These are phyloP conservation scores for Oryzias woworae DNA, from an alignment of 2,113 vertebrate species.

Conservation along the genomic window DNA sequence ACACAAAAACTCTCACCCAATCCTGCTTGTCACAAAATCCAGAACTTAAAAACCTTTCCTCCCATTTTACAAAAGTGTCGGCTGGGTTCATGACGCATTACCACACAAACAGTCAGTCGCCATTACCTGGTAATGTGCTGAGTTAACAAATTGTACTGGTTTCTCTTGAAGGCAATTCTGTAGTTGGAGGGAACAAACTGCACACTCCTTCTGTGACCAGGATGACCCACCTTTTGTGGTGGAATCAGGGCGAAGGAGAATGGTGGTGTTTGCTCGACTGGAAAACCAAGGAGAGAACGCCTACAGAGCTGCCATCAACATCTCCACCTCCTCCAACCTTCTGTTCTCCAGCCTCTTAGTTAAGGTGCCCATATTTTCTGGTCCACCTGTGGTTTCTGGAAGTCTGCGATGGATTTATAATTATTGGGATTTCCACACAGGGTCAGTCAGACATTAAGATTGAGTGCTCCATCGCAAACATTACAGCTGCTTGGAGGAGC, in stretches of 20 bases:
- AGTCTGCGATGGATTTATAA: not conserved
- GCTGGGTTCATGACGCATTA: no score
- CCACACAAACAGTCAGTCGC: no score
- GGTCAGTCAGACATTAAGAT: conserved; percentile 86
- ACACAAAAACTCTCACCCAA: no score
- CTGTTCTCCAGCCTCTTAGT: conserved; percentile 87
- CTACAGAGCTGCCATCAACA: conserved; percentile 82
- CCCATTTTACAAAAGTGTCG: no score
- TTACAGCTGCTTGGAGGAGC: conserved; percentile 64
- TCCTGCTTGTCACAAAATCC: no score
- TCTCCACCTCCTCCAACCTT: conserved; percentile 88
- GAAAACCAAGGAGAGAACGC: conserved; percentile 93
- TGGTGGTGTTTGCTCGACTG: conserved; percentile 80
- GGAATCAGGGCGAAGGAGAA: conserved; percentile 79
- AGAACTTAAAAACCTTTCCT: no score
- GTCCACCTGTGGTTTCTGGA: not conserved
- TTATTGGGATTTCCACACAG: conserved; percentile 58
- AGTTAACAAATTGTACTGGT: not conserved
- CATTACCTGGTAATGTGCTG: no score
- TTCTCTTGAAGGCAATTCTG: conserved; percentile 82
- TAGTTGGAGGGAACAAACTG: conserved; percentile 46
- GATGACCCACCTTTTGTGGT: conserved; percentile 67
- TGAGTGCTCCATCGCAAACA: conserved; percentile 79
- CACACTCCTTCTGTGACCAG: conserved; percentile 52
- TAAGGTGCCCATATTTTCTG: conserved; percentile 40